Conservation (phyloP, 2,113 vertebrate species). For the Siniperca chuatsi region DNA sequence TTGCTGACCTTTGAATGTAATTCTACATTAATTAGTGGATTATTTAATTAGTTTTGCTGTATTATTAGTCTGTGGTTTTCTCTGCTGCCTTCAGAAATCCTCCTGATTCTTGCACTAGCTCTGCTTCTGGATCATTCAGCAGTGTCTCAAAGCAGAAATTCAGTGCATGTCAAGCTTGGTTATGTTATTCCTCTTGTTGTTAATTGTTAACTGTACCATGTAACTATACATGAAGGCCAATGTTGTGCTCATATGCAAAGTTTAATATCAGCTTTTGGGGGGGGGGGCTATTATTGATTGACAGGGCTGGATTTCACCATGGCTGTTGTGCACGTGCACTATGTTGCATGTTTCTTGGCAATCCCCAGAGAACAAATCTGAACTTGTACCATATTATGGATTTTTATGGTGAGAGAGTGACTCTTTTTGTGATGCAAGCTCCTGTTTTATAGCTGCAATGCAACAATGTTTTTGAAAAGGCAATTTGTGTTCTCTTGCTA, state of each 20-base stretch:
- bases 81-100: constrained; percentile 1
- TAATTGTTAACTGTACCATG: neutral
- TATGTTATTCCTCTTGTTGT: neutral
- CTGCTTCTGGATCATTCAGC: neutral
- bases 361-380: neutral
- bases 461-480: neutral
- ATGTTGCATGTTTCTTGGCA: neutral
- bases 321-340: neutral
- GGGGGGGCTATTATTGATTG: constrained; percentile 22
- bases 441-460: neutral
- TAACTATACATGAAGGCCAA: neutral
- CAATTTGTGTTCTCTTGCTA: neutral
- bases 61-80: neutral
- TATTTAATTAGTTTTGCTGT: constrained; percentile 1
- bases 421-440: neutral
- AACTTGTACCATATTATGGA: neutral
- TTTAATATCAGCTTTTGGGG: neutral
- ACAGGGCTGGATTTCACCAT: constrained; percentile 2
- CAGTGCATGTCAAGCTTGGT: neutral
- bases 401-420: neutral
- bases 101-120: neutral
- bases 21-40: constrained; percentile 32
- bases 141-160: neutral
- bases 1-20: neutral
- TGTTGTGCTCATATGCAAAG: neutral